Base-by-base conservation (phyloP, 1,140 invertebrate genomes). In the Bombus affinis region DNA sequence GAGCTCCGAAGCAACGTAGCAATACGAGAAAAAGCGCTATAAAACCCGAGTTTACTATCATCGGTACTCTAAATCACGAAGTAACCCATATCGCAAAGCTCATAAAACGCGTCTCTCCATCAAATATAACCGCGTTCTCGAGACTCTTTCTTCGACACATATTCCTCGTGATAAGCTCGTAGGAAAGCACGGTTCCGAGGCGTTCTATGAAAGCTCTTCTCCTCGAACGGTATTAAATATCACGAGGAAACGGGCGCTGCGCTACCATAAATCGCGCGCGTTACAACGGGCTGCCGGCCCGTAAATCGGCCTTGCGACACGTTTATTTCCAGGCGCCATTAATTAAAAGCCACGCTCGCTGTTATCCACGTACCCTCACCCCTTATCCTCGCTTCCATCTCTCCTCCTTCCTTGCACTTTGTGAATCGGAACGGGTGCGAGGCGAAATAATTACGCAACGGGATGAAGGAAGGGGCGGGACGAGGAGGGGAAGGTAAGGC, bases 271-370 rank as follows among this genome's bases (percentile, higher is more conserved):
- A 91, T 82, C 86, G 85, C 90, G 80, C 83, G 77, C 87, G 87
- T 81, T 88, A 81, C 66, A 83, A 79, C 87, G 70, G 72, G n/a
- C 73, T 86, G 86, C 78, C 89, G 72, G 72, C 77, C 80, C 86
- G 87, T 92, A 91, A 92, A 91, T 92, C 89, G 88, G 68, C 73
- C 89, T 78, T 81, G 84, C 91, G 89, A 92, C 90, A 88, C 88
- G 76, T 85, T 82, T 86, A 80, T 90, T 92, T 89, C 78, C 83
- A 74, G 79, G 77, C 75, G 86, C 83, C 87, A 88, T 92, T 92
- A 93, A 93, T 93, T 92, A 90, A 85, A 86, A 88, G 76, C n/a
- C 62, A 74, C 72, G 57, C 44, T 73, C 44, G 80, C 62, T 70
- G 79, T 65, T 70, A 75, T 59, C 68, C 42, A 22, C 72, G 15